Evolutionary conservation across 2,113 vertebrate genomes (phyloP).

Genomic region (Brachypteracias leptosomus): DNA sequence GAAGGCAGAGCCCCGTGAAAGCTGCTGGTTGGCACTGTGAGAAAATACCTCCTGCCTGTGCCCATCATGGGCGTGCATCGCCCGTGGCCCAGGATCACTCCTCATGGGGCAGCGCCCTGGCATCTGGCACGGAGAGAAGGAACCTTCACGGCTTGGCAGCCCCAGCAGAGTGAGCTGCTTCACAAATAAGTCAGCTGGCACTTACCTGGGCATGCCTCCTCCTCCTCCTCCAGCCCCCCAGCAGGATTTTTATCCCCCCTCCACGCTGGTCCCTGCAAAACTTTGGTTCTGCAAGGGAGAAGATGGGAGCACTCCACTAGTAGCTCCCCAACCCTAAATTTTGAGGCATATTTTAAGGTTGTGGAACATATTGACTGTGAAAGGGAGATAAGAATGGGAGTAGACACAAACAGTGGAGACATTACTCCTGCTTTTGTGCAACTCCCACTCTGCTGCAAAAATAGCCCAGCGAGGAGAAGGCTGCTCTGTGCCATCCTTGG

Average conservation of each 20-base stretch:
- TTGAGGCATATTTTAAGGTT: neutral
- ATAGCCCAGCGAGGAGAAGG: neutral
- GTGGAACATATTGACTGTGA: constrained; percentile 14
- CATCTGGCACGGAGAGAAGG: neutral
- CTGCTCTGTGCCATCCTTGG: neutral
- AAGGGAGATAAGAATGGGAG: constrained; percentile 17
- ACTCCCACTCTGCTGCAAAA: constrained; percentile 43
- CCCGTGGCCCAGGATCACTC: neutral
- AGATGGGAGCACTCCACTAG: neutral
- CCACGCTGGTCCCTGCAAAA: neutral
- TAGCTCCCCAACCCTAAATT: neutral
- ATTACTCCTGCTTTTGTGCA: neutral
- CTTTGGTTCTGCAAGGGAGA: neutral
- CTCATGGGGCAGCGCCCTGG: accelerated
- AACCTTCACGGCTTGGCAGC: accelerated
- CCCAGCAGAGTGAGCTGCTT: accelerated
- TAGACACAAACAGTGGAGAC: constrained; percentile 36
- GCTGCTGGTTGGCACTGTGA: neutral
- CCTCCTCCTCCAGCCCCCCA: neutral
- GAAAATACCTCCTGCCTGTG: neutral
- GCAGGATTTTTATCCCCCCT: no score
- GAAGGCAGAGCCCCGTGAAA: constrained; percentile 22
- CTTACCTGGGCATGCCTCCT: neutral
- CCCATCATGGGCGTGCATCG: neutral
- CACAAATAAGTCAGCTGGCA: neutral